Evolutionary conservation across 2,113 vertebrate genomes (phyloP).

Genomic region (Caloenas nicobarica): DNA sequence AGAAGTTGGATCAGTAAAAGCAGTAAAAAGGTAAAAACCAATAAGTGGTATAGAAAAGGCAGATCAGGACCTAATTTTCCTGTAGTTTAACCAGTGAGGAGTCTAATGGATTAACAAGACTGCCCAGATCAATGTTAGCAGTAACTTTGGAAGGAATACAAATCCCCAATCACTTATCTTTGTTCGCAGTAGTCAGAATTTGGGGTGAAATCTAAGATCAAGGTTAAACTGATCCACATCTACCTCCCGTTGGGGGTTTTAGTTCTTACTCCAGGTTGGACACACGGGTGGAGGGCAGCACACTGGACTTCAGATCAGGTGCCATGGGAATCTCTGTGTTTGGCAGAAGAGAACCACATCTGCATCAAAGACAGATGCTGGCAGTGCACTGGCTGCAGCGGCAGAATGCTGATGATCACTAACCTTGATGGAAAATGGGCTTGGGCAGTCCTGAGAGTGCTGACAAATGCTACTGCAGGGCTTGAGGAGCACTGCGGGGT

Average conservation of each 20-base stretch:
- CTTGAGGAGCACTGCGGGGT: accelerated
- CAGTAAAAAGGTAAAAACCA: neutral
- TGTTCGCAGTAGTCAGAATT: neutral
- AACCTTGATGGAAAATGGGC: neutral
- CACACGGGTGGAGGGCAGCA: neutral
- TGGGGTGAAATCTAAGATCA: neutral
- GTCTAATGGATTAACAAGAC: neutral
- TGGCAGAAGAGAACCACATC: neutral
- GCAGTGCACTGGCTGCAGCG: accelerated
- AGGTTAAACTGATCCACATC: neutral
- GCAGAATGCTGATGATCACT: accelerated
- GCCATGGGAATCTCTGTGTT: accelerated
- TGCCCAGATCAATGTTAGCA: neutral
- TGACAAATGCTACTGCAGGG: neutral
- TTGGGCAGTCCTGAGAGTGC: neutral
- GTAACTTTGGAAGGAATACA: neutral
- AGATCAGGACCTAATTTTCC: neutral
- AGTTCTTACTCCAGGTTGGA: neutral
- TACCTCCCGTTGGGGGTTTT: neutral
- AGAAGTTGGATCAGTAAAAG: neutral
- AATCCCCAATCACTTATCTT: neutral
- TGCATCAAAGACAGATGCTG: neutral
- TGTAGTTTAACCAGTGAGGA: neutral
- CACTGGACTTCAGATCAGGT: accelerated
- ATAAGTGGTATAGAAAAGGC: accelerated